Percentiles rank a stretch among this genome's conserved stretches.
Evolutionary conservation across 1,140 invertebrate genomes (phyloP).

Genomic region (Diuraphis noxia): DNA sequence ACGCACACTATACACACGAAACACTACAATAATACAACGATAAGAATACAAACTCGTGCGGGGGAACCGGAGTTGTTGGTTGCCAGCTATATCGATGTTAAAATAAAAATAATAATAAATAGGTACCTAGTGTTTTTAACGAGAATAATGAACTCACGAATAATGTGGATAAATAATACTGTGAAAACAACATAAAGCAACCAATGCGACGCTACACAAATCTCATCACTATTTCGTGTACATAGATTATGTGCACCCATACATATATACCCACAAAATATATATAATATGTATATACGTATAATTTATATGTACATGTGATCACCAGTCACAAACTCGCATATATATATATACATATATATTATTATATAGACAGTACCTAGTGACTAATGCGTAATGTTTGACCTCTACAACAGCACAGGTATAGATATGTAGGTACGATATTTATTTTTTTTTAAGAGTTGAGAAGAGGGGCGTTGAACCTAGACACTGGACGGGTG

Average conservation of each 20-base stretch:
- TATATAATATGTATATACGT: neutral
- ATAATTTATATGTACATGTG: neutral
- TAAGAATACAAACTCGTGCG: neutral
- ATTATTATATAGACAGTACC: too few relatives aligned
- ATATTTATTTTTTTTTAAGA: constrained; percentile 20
- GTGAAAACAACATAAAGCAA: neutral
- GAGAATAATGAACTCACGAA: constrained; percentile 7
- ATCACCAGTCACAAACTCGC: neutral
- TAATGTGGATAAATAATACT: constrained; percentile 2
- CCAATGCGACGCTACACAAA: constrained; percentile 1
- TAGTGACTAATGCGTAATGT: constrained; percentile 13
- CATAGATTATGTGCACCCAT: neutral
- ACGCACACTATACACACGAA: neutral
- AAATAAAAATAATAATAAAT: neutral
- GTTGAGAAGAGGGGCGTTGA: constrained; percentile 28
- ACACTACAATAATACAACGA: neutral
- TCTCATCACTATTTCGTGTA: constrained; percentile 15
- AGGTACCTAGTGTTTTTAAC: neutral
- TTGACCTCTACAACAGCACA: constrained; percentile 15
- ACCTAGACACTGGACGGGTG: constrained; percentile 3
- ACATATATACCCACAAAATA: neutral
- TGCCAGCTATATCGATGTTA: neutral
- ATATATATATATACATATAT: too few relatives aligned
- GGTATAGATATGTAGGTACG: neutral
- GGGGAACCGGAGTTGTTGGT: neutral